These are phyloP conservation scores for Acromyrmex charruanus DNA, from an alignment of 1,140 invertebrate species.

Conservation along the genomic window DNA sequence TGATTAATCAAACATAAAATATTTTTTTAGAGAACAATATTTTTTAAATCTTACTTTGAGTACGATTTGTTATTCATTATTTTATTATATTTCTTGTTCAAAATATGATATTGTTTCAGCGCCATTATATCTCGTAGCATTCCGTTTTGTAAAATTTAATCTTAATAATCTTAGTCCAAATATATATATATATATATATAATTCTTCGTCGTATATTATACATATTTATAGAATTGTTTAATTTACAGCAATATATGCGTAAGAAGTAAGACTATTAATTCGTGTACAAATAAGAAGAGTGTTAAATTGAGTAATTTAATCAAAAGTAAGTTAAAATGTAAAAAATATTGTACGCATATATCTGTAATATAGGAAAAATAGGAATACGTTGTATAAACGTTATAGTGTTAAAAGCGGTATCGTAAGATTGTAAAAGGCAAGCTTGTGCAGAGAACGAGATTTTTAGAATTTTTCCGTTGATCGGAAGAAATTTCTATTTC, in stretches of 20 bases:
- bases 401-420: slow-evolving; percentile 10
- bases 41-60: no score
- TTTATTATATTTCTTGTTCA: no score
- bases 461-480: slow-evolving; percentile 23
- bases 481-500: slow-evolving; percentile 43
- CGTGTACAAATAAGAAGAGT: not conserved
- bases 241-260: not conserved
- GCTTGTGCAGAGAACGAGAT: not conserved
- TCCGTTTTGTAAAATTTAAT: no score
- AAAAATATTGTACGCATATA: not conserved
- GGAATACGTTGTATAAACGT: not conserved
- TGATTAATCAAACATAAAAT: not conserved
- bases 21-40: not conserved
- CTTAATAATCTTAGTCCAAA: no score
- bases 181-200: no score
- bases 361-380: not conserved
- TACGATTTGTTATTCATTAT: no score
- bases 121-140: no score
- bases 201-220: no score
- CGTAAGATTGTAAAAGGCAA: not conserved
- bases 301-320: not conserved
- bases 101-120: no score
- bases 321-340: not conserved
- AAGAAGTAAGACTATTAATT: not conserved
- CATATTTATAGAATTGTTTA: not conserved